phyloP scores from a whole-genome alignment of 2,888 invertebrate species.

The Hypselothyrea guttata region DNA sequence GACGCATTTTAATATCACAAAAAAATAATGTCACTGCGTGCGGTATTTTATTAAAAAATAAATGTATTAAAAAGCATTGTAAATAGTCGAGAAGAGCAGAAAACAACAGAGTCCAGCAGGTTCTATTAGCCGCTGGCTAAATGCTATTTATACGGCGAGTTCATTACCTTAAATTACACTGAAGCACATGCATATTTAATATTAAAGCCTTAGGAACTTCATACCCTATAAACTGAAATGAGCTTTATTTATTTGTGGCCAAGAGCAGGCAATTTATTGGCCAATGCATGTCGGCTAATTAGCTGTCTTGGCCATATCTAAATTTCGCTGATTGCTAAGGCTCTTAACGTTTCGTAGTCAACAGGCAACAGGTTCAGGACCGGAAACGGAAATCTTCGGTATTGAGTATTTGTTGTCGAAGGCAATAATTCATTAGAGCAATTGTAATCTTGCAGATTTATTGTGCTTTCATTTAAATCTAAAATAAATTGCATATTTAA shows the following conservation, averaged over 20 bases:
- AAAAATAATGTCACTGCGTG: slow-evolving; percentile 39
- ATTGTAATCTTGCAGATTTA: too few relatives aligned
- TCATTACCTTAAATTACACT: slow-evolving; percentile 45
- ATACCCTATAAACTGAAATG: not conserved
- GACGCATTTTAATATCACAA: slow-evolving; percentile 62
- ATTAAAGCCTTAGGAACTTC: slow-evolving; percentile 18
- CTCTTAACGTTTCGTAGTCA: not conserved
- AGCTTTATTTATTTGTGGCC: slow-evolving; percentile 20
- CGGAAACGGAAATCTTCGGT: too few relatives aligned
- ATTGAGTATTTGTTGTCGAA: too few relatives aligned
- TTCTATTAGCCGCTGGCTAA: too few relatives aligned
- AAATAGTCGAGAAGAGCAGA: not conserved
- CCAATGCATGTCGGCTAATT: slow-evolving; percentile 34
- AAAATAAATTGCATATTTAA: too few relatives aligned
- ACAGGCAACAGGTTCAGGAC: too few relatives aligned
- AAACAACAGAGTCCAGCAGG: not conserved
- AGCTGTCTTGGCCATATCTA: slow-evolving; percentile 35
- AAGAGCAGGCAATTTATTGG: slow-evolving; percentile 33
- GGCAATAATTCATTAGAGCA: too few relatives aligned
- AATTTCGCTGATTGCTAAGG: slow-evolving; percentile 1
- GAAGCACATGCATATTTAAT: slow-evolving; percentile 26
- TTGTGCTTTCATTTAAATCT: too few relatives aligned
- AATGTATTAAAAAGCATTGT: too few relatives aligned
- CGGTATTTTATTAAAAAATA: slow-evolving; percentile 49
- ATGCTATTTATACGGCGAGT: slow-evolving; percentile 18